phyloP scores from a whole-genome alignment of 2,797 vertebrate species.

The Prunella strophiata region DNA sequence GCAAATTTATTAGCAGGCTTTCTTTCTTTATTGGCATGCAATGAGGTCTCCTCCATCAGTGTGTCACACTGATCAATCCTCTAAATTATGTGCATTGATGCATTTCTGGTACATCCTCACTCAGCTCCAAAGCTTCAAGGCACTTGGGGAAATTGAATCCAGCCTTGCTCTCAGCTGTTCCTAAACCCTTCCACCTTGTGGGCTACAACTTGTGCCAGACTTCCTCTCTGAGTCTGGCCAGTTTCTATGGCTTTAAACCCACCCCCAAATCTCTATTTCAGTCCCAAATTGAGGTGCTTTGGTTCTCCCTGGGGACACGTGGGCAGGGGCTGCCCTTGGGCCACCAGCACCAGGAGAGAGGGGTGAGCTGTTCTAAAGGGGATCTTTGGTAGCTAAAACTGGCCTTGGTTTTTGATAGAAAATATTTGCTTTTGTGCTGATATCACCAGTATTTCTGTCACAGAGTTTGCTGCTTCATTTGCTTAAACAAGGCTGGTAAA shows the following conservation, averaged over 20 bases:
- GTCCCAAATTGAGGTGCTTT: background rate
- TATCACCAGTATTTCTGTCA: background rate
- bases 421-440: background rate
- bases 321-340: background rate
- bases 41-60: background rate
- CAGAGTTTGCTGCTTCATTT: background rate
- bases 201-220: background rate
- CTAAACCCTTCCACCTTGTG: background rate
- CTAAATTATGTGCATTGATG: background rate
- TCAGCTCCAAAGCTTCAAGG: background rate
- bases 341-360: background rate
- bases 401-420: background rate
- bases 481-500: background rate
- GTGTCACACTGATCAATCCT: background rate
- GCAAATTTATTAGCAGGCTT: background rate
- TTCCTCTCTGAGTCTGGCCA: no score
- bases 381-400: background rate
- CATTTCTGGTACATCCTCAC: background rate
- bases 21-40: background rate
- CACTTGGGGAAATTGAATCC: background rate
- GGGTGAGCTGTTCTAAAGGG: background rate
- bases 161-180: background rate
- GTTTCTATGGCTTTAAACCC: fast-evolving
- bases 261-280: background rate
- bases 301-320: fast-evolving